A percentile compares a stretch with the other conserved stretches of the same genome.
These are phyloP conservation scores for Pseudomyrmex concolor DNA, from an alignment of 1,140 invertebrate genomes.

Conservation along the genomic window DNA sequence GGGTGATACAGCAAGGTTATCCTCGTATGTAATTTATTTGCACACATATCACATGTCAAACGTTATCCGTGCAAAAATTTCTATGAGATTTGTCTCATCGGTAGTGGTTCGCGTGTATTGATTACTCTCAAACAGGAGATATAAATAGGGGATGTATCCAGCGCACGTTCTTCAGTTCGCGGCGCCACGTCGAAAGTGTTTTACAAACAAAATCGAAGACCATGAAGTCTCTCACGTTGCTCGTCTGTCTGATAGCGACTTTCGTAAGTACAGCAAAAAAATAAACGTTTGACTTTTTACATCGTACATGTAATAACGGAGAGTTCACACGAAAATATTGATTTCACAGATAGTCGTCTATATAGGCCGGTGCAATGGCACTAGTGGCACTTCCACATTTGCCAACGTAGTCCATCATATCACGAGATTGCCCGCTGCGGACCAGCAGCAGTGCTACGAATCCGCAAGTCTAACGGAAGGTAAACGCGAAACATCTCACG, in stretches of 20 bases:
- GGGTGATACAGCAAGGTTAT: not conserved
- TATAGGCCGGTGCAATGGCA: not conserved
- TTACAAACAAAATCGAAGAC: not conserved
- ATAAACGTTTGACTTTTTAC: too few species aligned
- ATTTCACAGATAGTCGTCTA: conserved; percentile 2
- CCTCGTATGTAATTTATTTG: not conserved
- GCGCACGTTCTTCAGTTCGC: not conserved
- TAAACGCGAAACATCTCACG: not conserved
- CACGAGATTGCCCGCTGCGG: not conserved
- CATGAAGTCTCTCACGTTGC: not conserved
- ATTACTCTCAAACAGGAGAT: not conserved
- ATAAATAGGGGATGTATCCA: conserved; percentile 1
- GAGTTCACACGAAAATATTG: not conserved
- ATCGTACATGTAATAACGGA: too few species aligned
- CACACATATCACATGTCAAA: not conserved
- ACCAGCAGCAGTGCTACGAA: not conserved
- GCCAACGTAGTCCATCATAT: not conserved
- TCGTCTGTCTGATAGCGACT: not conserved
- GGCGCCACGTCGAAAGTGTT: not conserved
- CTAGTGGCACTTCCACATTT: not conserved
- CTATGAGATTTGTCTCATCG: not conserved
- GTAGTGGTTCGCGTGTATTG: too few species aligned
- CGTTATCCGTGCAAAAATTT: not conserved
- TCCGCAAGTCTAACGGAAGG: not conserved
- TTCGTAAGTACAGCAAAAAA: not conserved